These are phyloP conservation scores for Sminthopsis crassicaudata DNA, from an alignment of 2,113 vertebrate species.

Conservation along the genomic window DNA sequence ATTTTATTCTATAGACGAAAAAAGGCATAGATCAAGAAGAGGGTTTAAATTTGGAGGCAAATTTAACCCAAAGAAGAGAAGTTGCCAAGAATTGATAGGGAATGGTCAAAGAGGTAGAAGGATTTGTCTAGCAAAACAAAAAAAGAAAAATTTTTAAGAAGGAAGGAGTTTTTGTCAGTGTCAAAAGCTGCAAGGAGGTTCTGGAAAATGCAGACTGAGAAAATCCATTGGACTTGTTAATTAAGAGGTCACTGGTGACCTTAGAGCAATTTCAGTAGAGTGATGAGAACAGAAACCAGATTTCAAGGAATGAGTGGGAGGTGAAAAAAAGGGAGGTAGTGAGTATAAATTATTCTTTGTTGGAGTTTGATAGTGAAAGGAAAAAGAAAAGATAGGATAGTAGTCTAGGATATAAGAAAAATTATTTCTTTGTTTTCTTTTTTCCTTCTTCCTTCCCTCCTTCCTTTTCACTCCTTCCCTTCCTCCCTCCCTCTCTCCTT, in stretches of 20 bases:
- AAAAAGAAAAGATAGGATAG: background rate
- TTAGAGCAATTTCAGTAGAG: background rate
- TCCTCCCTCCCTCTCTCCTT: no score
- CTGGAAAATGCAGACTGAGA: background rate
- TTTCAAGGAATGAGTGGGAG: constrained; percentile 1
- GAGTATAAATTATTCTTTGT: background rate
- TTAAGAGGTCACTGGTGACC: constrained; percentile 1
- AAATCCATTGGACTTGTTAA: constrained; percentile 3
- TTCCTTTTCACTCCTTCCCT: background rate
- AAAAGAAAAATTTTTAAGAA: background rate
- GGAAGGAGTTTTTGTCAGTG: background rate
- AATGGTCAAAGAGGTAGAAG: background rate
- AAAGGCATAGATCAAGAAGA: background rate
- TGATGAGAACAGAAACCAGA: background rate
- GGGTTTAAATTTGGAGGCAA: background rate
- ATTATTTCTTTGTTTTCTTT: background rate
- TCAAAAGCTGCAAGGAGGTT: background rate
- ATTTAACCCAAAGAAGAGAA: background rate
- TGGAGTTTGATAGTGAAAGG: background rate
- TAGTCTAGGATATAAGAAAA: background rate
- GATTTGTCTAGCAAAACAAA: background rate
- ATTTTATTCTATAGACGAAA: background rate
- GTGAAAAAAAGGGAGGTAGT: background rate
- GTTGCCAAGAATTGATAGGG: background rate
- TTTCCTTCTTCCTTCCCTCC: background rate